A percentile compares a stretch with the other conserved stretches of the same genome.
Conservation (phyloP, 2,888 invertebrate genomes). For the Tetheella fluctuosa region DNA sequence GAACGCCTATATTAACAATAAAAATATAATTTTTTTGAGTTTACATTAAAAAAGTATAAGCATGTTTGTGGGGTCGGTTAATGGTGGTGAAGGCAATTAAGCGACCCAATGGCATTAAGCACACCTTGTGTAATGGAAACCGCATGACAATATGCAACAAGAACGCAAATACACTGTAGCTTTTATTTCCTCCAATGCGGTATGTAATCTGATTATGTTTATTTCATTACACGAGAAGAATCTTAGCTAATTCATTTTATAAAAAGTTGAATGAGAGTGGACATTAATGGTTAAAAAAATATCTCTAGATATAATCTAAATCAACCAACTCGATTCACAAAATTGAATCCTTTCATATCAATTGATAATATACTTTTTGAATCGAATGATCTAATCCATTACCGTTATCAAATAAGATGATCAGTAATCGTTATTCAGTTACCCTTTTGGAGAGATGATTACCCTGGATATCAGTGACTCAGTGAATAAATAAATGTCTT, state of each 20-base stretch:
- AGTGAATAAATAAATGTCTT: conserved; percentile 77
- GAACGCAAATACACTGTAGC: conserved; percentile 46
- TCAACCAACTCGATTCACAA: conserved; percentile 13
- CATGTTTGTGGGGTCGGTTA: conserved; percentile 65
- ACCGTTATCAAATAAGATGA: conserved; percentile 43
- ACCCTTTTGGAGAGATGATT: conserved; percentile 69
- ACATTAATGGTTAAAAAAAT: background rate
- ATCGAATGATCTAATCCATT: conserved; percentile 50
- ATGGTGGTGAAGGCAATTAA: conserved; percentile 74
- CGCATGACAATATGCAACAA: conserved; percentile 66
- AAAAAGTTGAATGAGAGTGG: no score
- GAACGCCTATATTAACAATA: conserved; percentile 67
- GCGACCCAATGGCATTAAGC: conserved; percentile 66
- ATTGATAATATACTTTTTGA: conserved; percentile 22
- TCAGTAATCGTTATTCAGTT: conserved; percentile 57
- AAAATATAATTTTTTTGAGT: conserved; percentile 70
- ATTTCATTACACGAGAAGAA: background rate
- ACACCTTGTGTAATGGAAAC: conserved; percentile 75
- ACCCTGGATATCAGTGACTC: conserved; percentile 68
- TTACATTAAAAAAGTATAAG: conserved; percentile 64
- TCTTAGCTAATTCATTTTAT: background rate
- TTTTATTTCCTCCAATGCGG: conserved; percentile 43
- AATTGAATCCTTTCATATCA: background rate
- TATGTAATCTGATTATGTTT: conserved; percentile 19
- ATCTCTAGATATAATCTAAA: background rate